A percentile compares a stretch with the other conserved stretches of the same genome.
phyloP scores from a whole-genome alignment of 2,797 vertebrate species.

The Pseudomugil tenellus region DNA sequence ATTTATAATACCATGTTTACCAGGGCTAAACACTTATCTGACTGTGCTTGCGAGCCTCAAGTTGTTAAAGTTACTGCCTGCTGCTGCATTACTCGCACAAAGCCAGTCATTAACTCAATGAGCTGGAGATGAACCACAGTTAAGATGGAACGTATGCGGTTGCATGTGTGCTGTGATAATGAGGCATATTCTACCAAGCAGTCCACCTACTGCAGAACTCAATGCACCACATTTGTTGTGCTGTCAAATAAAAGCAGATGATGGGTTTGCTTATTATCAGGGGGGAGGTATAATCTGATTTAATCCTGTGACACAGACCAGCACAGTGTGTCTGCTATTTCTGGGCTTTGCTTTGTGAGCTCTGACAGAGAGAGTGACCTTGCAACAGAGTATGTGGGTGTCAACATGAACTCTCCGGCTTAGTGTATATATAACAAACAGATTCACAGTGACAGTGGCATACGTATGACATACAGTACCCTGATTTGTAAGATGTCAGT shows the following conservation, averaged over 20 bases:
- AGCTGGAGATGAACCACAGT: conserved; percentile 59
- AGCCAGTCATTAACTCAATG: conserved; percentile 73
- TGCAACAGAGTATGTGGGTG: conserved; percentile 28
- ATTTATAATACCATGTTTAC: conserved; percentile 74
- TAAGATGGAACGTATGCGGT: conserved; percentile 46
- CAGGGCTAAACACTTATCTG: conserved; percentile 68
- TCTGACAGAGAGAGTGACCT: conserved; percentile 42
- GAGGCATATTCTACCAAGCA: conserved; percentile 28
- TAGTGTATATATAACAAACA: conserved; percentile 43
- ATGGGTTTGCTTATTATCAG: conserved; percentile 49
- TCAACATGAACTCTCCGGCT: conserved; percentile 16
- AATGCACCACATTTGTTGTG: conserved; percentile 29
- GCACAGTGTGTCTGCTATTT: conserved; percentile 48
- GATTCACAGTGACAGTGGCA: conserved; percentile 1
- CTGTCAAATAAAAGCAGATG: conserved; percentile 40
- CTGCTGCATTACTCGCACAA: conserved; percentile 54
- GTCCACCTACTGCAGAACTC: background rate
- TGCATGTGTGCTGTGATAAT: conserved; percentile 26
- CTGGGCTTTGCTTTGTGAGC: conserved; percentile 37
- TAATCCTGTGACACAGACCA: conserved; percentile 54
- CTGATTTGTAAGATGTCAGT: conserved; percentile 9
- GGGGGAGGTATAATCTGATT: conserved; percentile 66
- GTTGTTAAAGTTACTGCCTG: conserved; percentile 73
- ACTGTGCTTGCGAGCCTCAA: conserved; percentile 66
- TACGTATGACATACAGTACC: background rate